Base-by-base conservation (phyloP, 2,888 invertebrate genomes). In the Sepiola atlantica region DNA sequence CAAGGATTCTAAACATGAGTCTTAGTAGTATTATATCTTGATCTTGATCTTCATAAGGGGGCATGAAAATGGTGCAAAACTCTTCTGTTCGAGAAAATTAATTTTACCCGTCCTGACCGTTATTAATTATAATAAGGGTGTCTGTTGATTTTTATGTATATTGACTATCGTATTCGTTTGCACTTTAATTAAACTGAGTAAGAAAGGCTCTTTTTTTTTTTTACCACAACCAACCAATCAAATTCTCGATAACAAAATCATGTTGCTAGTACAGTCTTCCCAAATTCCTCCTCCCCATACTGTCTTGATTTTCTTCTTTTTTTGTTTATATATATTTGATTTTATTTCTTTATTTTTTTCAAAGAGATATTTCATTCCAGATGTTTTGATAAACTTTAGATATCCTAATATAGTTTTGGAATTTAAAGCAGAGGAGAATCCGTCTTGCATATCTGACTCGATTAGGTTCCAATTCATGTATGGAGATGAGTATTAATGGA, bases 341-440 rank as follows among this genome's bases (percentile, higher is more conserved):
- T n/a, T n/a, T n/a, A n/a, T n/a, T n/a, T n/a, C n/a, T n/a, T 55
- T 21, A 55, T 77, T 77, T 77, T n/a, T n/a, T n/a, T n/a, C n/a
- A n/a, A n/a, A n/a, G 77, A 28, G n/a, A n/a, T 77, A 77, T 77
- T 77, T 77, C 28, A 77, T 77, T n/a, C 77, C 77, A 77, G 77
- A 28, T 77, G 77, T 77, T 77, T 77, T n/a, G n/a, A 21, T 0
- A 77, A 77, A 77, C 77, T 77, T 28, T 77, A 77, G n/a, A 77
- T 77, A 77, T n/a, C 77, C 77, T 77, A 77, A 77, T 77, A 77
- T 77, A 77, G 77, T 77, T 77, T 77, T 77, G 77, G 77, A 77
- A 77, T 77, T 77, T 77, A 28, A 77, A 77, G 28, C 77, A 77
- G 28, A 77, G n/a, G n/a, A 14, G 16, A 28, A 77, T 77, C 77